Evolutionary conservation across 1,140 invertebrate species (phyloP).

Genomic region (Stenopsyche tienmushanensis): DNA sequence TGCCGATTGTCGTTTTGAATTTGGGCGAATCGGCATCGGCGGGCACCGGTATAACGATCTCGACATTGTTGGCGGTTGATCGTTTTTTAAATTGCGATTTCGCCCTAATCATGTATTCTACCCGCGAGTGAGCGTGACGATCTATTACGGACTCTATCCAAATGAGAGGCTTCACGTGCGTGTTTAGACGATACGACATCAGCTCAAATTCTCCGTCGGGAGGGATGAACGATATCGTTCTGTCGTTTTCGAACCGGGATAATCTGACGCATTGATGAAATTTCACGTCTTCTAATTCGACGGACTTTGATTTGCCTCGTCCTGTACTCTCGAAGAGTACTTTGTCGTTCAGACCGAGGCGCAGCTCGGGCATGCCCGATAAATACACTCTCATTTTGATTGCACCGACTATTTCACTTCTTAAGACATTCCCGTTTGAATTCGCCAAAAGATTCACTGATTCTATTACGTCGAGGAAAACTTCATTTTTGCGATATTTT

Average conservation of each 20-base stretch:
- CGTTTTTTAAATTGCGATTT: slow-evolving; percentile 98
- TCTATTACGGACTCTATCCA: slow-evolving; percentile 99
- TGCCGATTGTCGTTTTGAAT: slow-evolving; percentile 98
- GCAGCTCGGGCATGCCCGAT: slow-evolving; percentile 99
- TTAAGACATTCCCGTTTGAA: slow-evolving; percentile 95
- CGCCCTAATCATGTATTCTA: slow-evolving; percentile 99
- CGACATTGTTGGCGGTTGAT: slow-evolving; percentile 98
- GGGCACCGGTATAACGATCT: slow-evolving; percentile 98
- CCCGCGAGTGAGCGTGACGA: slow-evolving; percentile 94
- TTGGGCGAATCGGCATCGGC: slow-evolving; percentile 98
- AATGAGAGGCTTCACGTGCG: slow-evolving; percentile 97
- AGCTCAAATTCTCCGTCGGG: slow-evolving; percentile 99
- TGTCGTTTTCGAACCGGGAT: slow-evolving; percentile 97
- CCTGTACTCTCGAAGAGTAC: slow-evolving; percentile 98
- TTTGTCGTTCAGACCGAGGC: slow-evolving; percentile 98
- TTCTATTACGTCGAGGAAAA: slow-evolving; percentile 99
- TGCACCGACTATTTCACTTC: slow-evolving; percentile 97
- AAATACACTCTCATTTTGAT: slow-evolving; percentile 99
- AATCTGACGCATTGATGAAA: slow-evolving; percentile 99
- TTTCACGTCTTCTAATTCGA: slow-evolving; percentile 99
- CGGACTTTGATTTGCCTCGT: slow-evolving; percentile 96
- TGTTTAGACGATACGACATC: slow-evolving; percentile 99
- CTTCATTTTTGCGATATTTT: slow-evolving; percentile 99
- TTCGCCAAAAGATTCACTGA: slow-evolving; percentile 97
- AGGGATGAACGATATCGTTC: slow-evolving; percentile 98